Evolutionary conservation across 2,797 vertebrate genomes (phyloP).

Genomic region (Danionella dracula): DNA sequence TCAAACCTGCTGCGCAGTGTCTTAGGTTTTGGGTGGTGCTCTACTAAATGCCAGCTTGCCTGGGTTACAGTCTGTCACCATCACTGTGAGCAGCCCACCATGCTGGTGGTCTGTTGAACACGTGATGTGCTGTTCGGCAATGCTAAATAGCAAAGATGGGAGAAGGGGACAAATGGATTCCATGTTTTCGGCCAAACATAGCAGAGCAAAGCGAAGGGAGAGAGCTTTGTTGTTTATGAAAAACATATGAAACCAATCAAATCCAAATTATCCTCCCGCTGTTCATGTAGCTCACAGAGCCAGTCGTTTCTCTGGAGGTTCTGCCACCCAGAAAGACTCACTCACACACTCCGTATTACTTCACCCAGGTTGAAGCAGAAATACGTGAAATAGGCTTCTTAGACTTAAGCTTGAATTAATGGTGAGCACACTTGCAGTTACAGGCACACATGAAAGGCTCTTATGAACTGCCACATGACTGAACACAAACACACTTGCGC

Average conservation of each 20-base stretch:
- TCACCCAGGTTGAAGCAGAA: slow-evolving; percentile 20
- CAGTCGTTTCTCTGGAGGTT: slow-evolving; percentile 62
- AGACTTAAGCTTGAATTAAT: not conserved
- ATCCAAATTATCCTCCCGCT: slow-evolving; percentile 75
- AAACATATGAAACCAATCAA: slow-evolving; percentile 79
- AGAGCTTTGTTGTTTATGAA: slow-evolving; percentile 76
- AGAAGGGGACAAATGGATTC: slow-evolving; percentile 71
- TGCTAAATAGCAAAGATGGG: slow-evolving; percentile 54
- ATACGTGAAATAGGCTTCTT: not conserved
- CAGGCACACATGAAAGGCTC: slow-evolving; percentile 20
- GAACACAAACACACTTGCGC: slow-evolving; percentile 17
- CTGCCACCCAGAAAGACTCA: slow-evolving; percentile 69
- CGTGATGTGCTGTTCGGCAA: slow-evolving; percentile 45
- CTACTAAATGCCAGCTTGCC: not conserved
- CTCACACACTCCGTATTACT: slow-evolving; percentile 33
- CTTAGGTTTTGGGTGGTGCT: slow-evolving; percentile 1
- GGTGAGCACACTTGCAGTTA: not conserved
- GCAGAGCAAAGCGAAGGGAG: slow-evolving; percentile 57
- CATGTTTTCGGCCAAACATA: slow-evolving; percentile 72
- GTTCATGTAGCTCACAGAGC: slow-evolving; percentile 68
- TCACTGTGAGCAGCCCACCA: slow-evolving; percentile 18
- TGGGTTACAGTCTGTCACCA: slow-evolving; percentile 8
- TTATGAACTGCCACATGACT: not conserved
- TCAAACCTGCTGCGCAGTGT: not conserved
- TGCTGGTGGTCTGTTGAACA: slow-evolving; percentile 40